Evolutionary conservation across 2,888 invertebrate genomes (phyloP).

Genomic region (Acleris laterana): DNA sequence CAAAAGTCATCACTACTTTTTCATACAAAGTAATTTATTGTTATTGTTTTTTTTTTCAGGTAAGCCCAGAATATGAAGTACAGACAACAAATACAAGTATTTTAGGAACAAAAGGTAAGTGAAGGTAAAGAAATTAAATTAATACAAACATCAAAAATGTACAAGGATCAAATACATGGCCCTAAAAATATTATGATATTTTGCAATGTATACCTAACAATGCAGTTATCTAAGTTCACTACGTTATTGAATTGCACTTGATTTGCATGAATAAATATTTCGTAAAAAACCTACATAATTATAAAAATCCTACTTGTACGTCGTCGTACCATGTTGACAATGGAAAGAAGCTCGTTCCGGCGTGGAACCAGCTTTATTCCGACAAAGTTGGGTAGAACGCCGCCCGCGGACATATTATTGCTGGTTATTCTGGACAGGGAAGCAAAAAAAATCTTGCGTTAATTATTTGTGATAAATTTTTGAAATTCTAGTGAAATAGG

Average conservation of each 20-base stretch:
- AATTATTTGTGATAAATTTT: too few relatives aligned
- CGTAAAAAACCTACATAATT: too few relatives aligned
- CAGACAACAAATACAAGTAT: neutral
- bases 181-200: too few relatives aligned
- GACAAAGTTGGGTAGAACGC: too few relatives aligned
- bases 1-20: slow-evolving; percentile 9
- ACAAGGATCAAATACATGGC: too few relatives aligned
- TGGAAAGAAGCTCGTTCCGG: slow-evolving; percentile 38
- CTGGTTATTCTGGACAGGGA: neutral
- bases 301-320: too few relatives aligned
- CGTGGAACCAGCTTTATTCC: slow-evolving; percentile 1
- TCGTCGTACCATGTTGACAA: slow-evolving; percentile 9
- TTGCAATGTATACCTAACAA: too few relatives aligned
- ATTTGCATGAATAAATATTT: too few relatives aligned
- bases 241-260: too few relatives aligned
- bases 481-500: too few relatives aligned
- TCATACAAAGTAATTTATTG: slow-evolving; percentile 5
- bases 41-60: slow-evolving; percentile 23
- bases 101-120: neutral
- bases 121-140: neutral
- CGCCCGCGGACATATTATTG: slow-evolving; percentile 1
- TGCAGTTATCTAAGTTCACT: too few relatives aligned
- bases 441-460: neutral
- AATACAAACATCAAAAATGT: too few relatives aligned
- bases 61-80: neutral